Percentiles rank a stretch among this genome's conserved stretches.
Evolutionary conservation across 2,113 vertebrate species (phyloP).

Genomic region (Grus americana): DNA sequence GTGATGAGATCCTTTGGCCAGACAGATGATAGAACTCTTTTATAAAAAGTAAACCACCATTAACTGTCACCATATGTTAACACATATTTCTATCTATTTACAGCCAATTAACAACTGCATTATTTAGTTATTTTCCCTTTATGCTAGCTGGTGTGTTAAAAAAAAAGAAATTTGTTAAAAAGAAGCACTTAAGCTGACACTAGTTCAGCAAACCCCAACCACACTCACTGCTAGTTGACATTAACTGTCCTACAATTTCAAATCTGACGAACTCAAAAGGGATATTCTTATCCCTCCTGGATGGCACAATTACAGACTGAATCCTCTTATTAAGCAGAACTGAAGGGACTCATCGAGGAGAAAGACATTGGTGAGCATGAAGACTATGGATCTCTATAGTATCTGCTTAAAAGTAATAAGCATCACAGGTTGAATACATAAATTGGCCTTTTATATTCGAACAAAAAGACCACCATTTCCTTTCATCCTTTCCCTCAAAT

Average conservation of each 20-base stretch:
- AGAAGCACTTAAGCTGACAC: background rate
- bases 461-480: background rate
- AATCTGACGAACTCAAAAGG: background rate
- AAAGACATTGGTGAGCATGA: background rate
- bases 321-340: background rate
- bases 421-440: background rate
- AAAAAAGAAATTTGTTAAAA: background rate
- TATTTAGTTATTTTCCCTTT: slow-evolving; percentile 15
- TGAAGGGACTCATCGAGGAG: background rate
- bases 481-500: background rate
- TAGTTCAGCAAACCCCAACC: background rate
- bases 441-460: background rate
- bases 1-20: background rate
- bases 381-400: background rate
- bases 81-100: slow-evolving; percentile 4
- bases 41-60: background rate
- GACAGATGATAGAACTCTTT: background rate
- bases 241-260: background rate
- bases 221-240: background rate
- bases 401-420: background rate
- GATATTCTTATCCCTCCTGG: background rate
- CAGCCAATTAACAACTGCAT: background rate
- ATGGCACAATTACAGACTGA: background rate
- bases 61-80: background rate
- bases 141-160: background rate